Percentiles rank a stretch among this genome's conserved stretches.
Evolutionary conservation across 2,797 vertebrate genomes (phyloP).

Genomic region (Rhinella marina): DNA sequence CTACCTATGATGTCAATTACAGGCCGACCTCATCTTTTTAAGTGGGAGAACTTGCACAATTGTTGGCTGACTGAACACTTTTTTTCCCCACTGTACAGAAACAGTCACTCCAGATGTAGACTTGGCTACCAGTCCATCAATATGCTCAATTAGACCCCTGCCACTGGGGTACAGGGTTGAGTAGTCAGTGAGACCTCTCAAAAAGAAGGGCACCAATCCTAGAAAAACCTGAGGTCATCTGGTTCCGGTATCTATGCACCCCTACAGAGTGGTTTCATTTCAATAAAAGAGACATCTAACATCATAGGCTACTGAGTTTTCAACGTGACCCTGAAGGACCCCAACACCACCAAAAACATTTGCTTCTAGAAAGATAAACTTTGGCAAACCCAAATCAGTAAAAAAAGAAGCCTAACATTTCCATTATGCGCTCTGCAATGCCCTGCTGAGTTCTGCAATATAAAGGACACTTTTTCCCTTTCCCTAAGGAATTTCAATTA

Average conservation of each 20-base stretch:
- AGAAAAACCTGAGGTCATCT: background rate
- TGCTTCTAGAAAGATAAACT: background rate
- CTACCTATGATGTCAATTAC: no score
- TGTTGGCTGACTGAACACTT: no score
- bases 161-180: background rate
- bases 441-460: slow-evolving; percentile 36
- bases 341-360: background rate
- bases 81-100: no score
- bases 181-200: background rate
- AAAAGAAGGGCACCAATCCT: background rate
- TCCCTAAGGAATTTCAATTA: slow-evolving; percentile 49
- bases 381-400: background rate
- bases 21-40: no score
- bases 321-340: background rate
- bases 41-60: no score
- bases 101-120: no score
- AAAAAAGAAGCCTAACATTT: slow-evolving; percentile 9
- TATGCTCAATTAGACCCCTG: background rate
- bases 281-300: background rate
- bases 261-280: no score
- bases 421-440: slow-evolving; percentile 5
- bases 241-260: background rate
- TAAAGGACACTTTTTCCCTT: slow-evolving; percentile 31
- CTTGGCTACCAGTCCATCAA: no score
- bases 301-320: background rate